These are phyloP conservation scores for Irena cyanogastra DNA, from an alignment of 2,113 vertebrate species.

Conservation along the genomic window DNA sequence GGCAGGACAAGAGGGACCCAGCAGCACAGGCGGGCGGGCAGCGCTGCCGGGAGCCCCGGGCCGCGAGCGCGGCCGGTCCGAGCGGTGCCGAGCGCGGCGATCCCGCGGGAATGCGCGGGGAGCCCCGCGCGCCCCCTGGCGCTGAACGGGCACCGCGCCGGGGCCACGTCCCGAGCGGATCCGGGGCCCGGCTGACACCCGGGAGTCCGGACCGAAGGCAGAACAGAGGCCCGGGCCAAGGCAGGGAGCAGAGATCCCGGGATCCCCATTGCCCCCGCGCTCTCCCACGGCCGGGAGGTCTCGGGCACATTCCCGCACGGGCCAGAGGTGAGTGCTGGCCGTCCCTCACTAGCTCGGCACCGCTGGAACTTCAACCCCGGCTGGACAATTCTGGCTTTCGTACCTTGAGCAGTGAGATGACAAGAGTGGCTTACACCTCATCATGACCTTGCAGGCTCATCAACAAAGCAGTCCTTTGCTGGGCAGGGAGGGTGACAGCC, in stretches of 20 bases:
- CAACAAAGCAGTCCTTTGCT: too few species aligned
- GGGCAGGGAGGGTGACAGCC: background rate
- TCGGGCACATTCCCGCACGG: fast-evolving
- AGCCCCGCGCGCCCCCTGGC: background rate
- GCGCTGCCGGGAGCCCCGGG: fast-evolving
- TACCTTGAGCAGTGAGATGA: background rate
- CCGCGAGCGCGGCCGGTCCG: background rate
- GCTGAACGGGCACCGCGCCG: background rate
- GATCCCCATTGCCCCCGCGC: fast-evolving
- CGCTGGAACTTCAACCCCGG: background rate
- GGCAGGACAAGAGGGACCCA: too few species aligned
- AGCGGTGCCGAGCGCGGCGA: fast-evolving
- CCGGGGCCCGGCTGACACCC: fast-evolving
- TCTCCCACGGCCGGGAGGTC: fast-evolving
- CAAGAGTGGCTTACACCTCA: fast-evolving
- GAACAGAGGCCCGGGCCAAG: fast-evolving
- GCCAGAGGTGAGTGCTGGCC: fast-evolving
- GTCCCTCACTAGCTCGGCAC: background rate
- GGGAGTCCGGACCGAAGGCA: fast-evolving
- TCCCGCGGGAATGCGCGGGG: fast-evolving
- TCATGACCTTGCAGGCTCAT: background rate
- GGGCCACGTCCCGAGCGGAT: fast-evolving
- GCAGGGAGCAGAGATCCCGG: fast-evolving
- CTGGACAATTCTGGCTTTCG: background rate
- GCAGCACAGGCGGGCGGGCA: fast-evolving